A percentile compares a stretch with the other conserved stretches of the same genome.
Conservation (phyloP, 2,113 vertebrate species). For the Lampris megalopsis region DNA sequence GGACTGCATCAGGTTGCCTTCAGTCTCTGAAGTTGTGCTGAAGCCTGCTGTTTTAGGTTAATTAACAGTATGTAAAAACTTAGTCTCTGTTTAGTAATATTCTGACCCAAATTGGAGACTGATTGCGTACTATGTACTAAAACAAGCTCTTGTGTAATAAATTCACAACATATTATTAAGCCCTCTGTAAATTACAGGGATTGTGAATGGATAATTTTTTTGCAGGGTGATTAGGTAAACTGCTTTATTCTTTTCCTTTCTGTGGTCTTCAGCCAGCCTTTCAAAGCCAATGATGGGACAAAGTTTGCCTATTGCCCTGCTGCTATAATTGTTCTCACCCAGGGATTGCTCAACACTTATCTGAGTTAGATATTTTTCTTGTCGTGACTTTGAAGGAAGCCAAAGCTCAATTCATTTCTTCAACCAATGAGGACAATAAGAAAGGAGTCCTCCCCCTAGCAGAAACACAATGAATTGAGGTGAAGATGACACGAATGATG, state of each 20-base stretch:
- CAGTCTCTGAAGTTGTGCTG: too few relatives aligned
- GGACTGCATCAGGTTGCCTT: not conserved
- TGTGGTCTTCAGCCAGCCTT: not conserved
- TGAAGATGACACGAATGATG: not conserved
- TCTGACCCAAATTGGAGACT: too few relatives aligned
- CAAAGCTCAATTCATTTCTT: slow-evolving; percentile 35
- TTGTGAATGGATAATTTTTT: too few relatives aligned
- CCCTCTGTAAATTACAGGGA: too few relatives aligned
- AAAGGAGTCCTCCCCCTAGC: slow-evolving; percentile 1
- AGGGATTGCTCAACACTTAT: slow-evolving; percentile 35
- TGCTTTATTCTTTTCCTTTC: not conserved
- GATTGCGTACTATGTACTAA: too few relatives aligned
- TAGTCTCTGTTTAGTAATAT: too few relatives aligned
- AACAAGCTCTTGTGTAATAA: too few relatives aligned
- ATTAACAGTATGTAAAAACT: too few relatives aligned
- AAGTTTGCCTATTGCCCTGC: slow-evolving; percentile 8
- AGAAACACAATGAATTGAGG: not conserved
- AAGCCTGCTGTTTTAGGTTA: too few relatives aligned
- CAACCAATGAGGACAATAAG: slow-evolving; percentile 41
- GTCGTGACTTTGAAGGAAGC: slow-evolving; percentile 13
- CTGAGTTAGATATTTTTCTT: slow-evolving; percentile 13
- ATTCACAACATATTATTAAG: too few relatives aligned
- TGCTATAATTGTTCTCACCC: slow-evolving; percentile 9
- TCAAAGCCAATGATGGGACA: too few relatives aligned
- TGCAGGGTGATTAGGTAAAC: too few relatives aligned